phyloP scores from a whole-genome alignment of 2,888 invertebrate genomes.

The Schrankia costaestrigalis region DNA sequence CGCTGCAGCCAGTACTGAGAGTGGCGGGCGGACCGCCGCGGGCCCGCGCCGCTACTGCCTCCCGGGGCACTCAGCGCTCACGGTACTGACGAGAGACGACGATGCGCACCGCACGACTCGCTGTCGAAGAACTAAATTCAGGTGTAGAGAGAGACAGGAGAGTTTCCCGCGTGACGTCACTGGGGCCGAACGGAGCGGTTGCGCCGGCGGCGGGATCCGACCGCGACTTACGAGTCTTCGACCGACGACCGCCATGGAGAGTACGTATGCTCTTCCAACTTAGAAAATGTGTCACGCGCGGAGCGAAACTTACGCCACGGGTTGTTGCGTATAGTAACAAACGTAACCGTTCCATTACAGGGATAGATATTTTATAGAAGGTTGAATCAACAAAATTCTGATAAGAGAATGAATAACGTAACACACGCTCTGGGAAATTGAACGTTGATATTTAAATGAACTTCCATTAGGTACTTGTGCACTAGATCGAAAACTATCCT shows the following conservation, averaged over 20 bases:
- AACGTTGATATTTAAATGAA: conserved; percentile 20
- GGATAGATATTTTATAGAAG: conserved; percentile 51
- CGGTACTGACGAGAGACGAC: conserved; percentile 47
- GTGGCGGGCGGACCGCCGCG: conserved; percentile 83
- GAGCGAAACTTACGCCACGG: conserved; percentile 40
- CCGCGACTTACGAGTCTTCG: conserved; percentile 43
- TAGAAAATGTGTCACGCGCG: conserved; percentile 48
- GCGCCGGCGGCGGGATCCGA: conserved; percentile 45
- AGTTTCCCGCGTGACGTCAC: conserved; percentile 23
- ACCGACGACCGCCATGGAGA: conserved; percentile 39
- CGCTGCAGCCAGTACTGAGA: conserved; percentile 87
- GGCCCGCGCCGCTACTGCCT: conserved; percentile 73
- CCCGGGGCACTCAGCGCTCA: conserved; percentile 42
- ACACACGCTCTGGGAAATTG: conserved; percentile 20
- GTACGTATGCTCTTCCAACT: conserved; percentile 36
- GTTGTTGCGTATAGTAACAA: conserved; percentile 38
- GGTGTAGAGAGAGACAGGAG: conserved; percentile 26
- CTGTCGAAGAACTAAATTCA: conserved; percentile 26
- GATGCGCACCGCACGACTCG: conserved; percentile 35
- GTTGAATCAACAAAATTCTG: conserved; percentile 29
- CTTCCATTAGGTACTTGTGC: conserved; percentile 22
- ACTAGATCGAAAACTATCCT: conserved; percentile 28
- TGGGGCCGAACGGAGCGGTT: conserved; percentile 27
- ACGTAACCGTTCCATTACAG: conserved; percentile 50
- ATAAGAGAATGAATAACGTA: too few species aligned